These are phyloP conservation scores for Meriones psammophilus DNA, from an alignment of 2,797 vertebrate genomes.

Conservation along the genomic window DNA sequence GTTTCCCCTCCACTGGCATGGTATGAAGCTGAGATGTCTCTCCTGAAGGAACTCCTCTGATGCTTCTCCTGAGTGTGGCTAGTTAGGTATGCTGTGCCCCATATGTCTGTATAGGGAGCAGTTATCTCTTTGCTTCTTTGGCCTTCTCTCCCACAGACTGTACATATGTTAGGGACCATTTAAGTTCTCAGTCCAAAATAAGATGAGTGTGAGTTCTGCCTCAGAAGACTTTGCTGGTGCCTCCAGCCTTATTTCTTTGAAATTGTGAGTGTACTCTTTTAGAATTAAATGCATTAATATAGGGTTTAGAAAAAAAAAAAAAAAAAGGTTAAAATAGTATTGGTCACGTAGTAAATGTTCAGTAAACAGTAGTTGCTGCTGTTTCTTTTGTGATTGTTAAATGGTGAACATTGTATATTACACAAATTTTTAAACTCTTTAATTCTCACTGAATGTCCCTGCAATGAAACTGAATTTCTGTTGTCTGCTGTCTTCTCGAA, in stretches of 20 bases:
- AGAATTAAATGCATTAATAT: slow-evolving; percentile 15
- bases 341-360: background rate
- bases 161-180: background rate
- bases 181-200: slow-evolving; percentile 62
- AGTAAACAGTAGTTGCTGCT: slow-evolving; percentile 14
- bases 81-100: background rate
- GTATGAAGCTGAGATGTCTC: background rate
- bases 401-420: background rate
- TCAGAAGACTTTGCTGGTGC: slow-evolving; percentile 46
- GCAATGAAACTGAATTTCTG: background rate
- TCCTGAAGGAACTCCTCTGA: background rate
- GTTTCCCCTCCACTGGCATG: background rate
- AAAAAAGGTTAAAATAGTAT: background rate
- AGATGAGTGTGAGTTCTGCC: slow-evolving; percentile 10
- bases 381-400: background rate
- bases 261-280: slow-evolving; percentile 31
- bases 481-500: background rate
- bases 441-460: slow-evolving; percentile 55
- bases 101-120: background rate
- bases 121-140: slow-evolving; percentile 14
- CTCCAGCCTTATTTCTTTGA: slow-evolving; percentile 25
- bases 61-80: fast-evolving
- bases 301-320: background rate
- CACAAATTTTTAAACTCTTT: slow-evolving; percentile 46
- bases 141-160: slow-evolving; percentile 17